These are phyloP conservation scores for Patella caerulea DNA, from an alignment of 2,888 invertebrate species.

Conservation along the genomic window DNA sequence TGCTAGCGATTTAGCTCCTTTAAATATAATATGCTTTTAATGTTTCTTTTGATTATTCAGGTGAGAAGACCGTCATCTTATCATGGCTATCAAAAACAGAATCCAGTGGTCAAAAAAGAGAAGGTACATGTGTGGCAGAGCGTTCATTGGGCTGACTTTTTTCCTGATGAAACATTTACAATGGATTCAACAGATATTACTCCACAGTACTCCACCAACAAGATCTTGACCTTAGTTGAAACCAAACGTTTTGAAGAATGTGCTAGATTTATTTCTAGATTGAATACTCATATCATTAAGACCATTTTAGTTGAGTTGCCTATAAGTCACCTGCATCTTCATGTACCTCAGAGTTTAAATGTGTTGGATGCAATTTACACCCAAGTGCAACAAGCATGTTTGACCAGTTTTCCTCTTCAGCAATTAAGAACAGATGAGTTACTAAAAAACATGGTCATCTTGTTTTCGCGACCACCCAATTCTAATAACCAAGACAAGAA, in stretches of 20 bases:
- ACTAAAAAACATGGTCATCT: slow-evolving; percentile 87
- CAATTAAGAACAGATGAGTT: slow-evolving; percentile 81
- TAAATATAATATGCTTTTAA: too few relatives aligned
- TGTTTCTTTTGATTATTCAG: too few relatives aligned
- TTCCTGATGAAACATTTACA: slow-evolving; percentile 51
- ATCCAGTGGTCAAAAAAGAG: background rate
- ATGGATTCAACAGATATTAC: slow-evolving; percentile 69
- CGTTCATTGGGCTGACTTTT: slow-evolving; percentile 54
- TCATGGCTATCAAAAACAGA: too few relatives aligned
- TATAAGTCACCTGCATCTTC: slow-evolving; percentile 88
- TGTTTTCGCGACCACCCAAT: slow-evolving; percentile 75
- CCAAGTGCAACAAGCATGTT: slow-evolving; percentile 73
- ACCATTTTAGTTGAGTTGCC: slow-evolving; percentile 80
- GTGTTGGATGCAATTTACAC: slow-evolving; percentile 86
- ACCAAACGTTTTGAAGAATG: slow-evolving; percentile 90
- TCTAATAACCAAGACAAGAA: slow-evolving; percentile 35
- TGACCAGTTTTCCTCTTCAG: slow-evolving; percentile 70
- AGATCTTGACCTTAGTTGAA: slow-evolving; percentile 85
- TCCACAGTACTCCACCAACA: slow-evolving; percentile 74
- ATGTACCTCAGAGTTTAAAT: slow-evolving; percentile 88
- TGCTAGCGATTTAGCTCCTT: too few relatives aligned
- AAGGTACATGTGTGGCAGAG: slow-evolving; percentile 49
- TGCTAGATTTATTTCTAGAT: slow-evolving; percentile 84
- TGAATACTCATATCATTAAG: slow-evolving; percentile 85
- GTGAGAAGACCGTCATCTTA: too few relatives aligned